Base-by-base conservation (phyloP, 2,888 invertebrate genomes). In the Hipparchia semele region DNA sequence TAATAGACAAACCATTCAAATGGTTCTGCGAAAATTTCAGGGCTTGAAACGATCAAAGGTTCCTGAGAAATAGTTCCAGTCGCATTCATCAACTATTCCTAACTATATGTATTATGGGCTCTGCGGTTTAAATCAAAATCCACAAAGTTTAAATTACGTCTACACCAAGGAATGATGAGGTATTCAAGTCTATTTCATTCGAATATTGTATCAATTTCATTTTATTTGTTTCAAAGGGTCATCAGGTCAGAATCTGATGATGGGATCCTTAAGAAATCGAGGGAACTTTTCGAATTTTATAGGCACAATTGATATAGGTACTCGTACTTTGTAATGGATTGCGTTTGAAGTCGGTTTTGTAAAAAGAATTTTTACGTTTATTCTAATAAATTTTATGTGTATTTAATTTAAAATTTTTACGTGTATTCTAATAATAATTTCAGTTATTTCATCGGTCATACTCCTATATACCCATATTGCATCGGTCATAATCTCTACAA, bases 121-220 rank as follows among this genome's bases (percentile, higher is more conserved):
- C 51, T 58, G 56, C 70, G 72, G 59, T 61, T 75, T 80, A 83
- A 86, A 68, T 84, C 82, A 84, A 81, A 80, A 80, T 83, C 82
- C 82, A 82, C 78, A 80, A 84, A 77, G 23, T 80, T 80, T 80
- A 80, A 75, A 75, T 82, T 79, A 80, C 80, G 75, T 76, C 75
- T 74, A 73, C 70, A 81, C 80, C 80, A 78, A 79, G 78, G 70
- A 76, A 74, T 76, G 49, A 46, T 46, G 60, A 23, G 59, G 33
- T 66, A 39, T 62, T 60, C 23, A 23, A 23, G 23, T 23, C 23
- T 39, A 12, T 1, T 60, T 10, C 39, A 60, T 60, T 60, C 39
- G 10, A 23, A 62, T 70, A 65, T 59, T 8, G 12, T n/a, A 12
- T 33, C 12, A 56, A 46, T 51, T 65, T 59, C 10, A 12, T 70